Evolutionary conservation across 2,113 vertebrate genomes (phyloP).

Genomic region (Microtus richardsoni): DNA sequence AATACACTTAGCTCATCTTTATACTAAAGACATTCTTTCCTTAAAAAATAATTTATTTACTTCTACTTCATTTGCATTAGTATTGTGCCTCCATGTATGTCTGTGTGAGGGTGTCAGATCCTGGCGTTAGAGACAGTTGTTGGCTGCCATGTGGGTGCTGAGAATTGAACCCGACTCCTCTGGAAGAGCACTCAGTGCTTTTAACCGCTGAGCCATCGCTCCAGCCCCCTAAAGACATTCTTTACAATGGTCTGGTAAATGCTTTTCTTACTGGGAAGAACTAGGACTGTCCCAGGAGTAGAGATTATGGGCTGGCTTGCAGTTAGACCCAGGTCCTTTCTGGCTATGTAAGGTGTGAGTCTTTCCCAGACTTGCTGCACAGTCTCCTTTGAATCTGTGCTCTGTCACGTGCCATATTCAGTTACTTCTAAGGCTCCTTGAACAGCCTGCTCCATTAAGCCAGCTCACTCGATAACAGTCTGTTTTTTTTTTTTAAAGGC

Average conservation of each 20-base stretch:
- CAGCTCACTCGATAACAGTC: conserved; percentile 49
- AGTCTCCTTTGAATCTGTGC: neutral
- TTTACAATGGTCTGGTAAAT: neutral
- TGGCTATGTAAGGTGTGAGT: conserved; percentile 15
- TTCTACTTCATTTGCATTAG: too few relatives aligned
- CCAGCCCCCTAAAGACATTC: neutral
- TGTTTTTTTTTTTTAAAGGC: conserved; percentile 24
- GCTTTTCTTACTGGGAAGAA: neutral
- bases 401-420: conserved; percentile 1
- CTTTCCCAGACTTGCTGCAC: neutral
- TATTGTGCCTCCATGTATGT: too few relatives aligned
- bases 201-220: too few relatives aligned
- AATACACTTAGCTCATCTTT: neutral
- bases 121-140: too few relatives aligned
- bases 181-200: too few relatives aligned
- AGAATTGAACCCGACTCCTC: too few relatives aligned
- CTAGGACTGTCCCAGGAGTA: neutral
- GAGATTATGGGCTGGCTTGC: neutral
- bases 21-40: neutral
- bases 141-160: too few relatives aligned
- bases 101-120: too few relatives aligned
- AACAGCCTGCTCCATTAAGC: conserved; percentile 62
- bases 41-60: neutral
- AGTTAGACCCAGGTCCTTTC: neutral
- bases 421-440: conserved; percentile 58